phyloP scores from a whole-genome alignment of 2,797 vertebrate species.

The Cichlasoma orientale region DNA sequence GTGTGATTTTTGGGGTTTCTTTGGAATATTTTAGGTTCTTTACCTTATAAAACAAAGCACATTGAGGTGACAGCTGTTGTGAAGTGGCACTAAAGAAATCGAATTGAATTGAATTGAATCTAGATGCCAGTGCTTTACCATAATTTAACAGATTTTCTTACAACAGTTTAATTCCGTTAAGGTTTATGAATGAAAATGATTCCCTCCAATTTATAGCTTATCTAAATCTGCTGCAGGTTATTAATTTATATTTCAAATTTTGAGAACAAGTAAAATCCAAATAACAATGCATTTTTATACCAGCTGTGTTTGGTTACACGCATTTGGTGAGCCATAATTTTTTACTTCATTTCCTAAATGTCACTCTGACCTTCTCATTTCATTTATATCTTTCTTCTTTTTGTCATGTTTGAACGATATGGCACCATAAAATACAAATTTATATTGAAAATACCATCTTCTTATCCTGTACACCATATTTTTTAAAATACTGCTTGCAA shows the following conservation, averaged over 20 bases:
- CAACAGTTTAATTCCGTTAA: too few species aligned
- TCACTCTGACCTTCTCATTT: slow-evolving; percentile 43
- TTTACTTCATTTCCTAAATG: slow-evolving; percentile 34
- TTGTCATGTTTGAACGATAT: slow-evolving; percentile 20
- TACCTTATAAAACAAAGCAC: too few species aligned
- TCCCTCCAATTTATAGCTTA: neutral
- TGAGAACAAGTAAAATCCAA: neutral
- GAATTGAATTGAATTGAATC: too few species aligned
- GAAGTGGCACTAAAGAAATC: too few species aligned
- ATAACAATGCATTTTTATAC: neutral
- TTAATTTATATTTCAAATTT: neutral
- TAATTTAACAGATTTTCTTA: neutral
- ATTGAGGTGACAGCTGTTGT: too few species aligned
- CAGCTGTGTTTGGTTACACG: neutral
- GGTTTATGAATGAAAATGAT: neutral
- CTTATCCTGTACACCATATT: neutral
- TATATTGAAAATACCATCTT: slow-evolving; percentile 11
- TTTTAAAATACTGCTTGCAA: neutral
- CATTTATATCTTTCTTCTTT: slow-evolving; percentile 7
- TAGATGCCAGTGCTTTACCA: neutral
- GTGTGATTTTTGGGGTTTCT: too few species aligned
- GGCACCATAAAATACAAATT: slow-evolving; percentile 11
- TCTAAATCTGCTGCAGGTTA: neutral
- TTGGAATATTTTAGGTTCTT: too few species aligned
- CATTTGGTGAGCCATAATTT: slow-evolving; percentile 21